Evolutionary conservation across 2,113 vertebrate genomes (phyloP).

Genomic region (Pelusios castaneus): DNA sequence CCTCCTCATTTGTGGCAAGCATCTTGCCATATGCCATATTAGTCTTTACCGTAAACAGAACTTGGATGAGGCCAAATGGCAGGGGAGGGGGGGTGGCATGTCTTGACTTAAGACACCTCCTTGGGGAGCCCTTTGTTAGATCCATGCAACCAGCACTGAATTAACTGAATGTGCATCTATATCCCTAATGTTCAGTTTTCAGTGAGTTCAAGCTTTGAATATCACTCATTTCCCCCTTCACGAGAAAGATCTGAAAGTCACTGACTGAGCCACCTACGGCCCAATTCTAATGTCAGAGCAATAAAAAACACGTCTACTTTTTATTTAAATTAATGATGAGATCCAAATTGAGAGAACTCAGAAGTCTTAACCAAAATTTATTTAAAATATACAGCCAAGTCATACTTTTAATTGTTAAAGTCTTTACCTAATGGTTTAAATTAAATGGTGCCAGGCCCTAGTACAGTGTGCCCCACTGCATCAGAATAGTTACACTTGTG

Average conservation of each 20-base stretch:
- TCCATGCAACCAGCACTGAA: background rate
- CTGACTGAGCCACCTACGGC: background rate
- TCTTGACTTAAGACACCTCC: background rate
- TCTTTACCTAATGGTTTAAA: background rate
- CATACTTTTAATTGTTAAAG: background rate
- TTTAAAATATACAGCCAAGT: background rate
- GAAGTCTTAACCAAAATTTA: background rate
- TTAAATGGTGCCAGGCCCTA: too few relatives aligned
- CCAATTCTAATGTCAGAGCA: background rate
- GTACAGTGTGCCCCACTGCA: background rate
- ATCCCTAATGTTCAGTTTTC: background rate
- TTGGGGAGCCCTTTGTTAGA: background rate
- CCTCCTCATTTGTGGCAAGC: background rate
- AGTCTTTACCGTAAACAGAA: background rate
- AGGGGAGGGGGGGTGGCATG: background rate
- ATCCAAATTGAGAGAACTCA: background rate
- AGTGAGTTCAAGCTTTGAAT: background rate
- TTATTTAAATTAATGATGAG: background rate
- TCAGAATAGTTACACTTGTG: background rate
- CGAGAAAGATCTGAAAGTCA: background rate
- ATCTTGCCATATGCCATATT: background rate
- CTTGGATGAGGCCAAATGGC: background rate
- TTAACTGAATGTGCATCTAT: background rate
- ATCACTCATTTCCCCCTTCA: background rate
- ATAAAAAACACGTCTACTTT: background rate